Evolutionary conservation across 1,140 invertebrate genomes (phyloP).

Genomic region (Lordiphosa clarofinis): DNA sequence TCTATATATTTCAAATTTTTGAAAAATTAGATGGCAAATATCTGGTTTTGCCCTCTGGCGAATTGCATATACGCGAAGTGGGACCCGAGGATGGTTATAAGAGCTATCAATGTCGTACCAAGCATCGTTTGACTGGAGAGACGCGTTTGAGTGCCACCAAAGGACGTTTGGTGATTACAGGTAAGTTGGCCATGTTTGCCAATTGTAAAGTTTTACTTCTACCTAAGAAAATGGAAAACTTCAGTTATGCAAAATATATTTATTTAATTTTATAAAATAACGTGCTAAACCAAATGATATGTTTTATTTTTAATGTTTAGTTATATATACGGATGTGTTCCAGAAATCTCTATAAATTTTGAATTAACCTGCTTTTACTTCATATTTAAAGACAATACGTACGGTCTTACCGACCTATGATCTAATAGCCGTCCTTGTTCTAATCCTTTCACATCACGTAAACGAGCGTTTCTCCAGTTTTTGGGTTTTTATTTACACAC

Average conservation of each 20-base stretch:
- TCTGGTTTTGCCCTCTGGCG: conserved; percentile 94
- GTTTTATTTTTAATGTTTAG: background rate
- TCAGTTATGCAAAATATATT: conserved; percentile 15
- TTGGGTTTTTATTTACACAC: no score
- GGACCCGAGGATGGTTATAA: conserved; percentile 96
- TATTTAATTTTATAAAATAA: background rate
- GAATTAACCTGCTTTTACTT: no score
- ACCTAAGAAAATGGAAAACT: conserved; percentile 11
- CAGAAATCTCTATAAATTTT: no score
- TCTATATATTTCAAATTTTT: conserved; percentile 6
- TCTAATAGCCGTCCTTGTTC: no score
- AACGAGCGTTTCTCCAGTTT: no score
- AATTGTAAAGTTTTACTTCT: conserved; percentile 13
- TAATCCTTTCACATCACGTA: no score
- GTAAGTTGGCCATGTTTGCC: conserved; percentile 84
- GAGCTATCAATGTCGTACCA: conserved; percentile 95
- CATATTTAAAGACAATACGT: no score
- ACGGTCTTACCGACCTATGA: no score
- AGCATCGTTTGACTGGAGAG: conserved; percentile 95
- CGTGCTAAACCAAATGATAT: background rate
- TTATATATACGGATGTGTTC: no score
- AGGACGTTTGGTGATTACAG: conserved; percentile 96
- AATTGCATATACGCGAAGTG: conserved; percentile 95
- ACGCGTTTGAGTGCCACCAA: conserved; percentile 95
- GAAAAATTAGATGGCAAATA: conserved; percentile 91